Evolutionary conservation across 2,113 vertebrate genomes (phyloP).

Genomic region (Ellobius talpinus): DNA sequence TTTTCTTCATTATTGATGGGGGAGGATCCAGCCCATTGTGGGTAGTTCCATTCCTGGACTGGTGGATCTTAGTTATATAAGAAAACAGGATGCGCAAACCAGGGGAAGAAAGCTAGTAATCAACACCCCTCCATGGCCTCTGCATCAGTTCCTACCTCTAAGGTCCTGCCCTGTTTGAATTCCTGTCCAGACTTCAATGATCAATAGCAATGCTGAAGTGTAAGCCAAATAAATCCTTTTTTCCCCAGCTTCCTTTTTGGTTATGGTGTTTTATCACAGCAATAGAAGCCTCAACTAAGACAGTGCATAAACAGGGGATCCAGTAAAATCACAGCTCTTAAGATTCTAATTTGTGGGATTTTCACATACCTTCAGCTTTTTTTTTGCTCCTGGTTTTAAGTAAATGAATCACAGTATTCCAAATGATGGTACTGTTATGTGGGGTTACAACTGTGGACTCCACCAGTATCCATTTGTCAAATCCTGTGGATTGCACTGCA

Average conservation of each 20-base stretch:
- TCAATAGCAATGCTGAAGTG: not conserved
- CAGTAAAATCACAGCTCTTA: not conserved
- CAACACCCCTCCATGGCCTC: not conserved
- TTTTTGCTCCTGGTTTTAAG: not conserved
- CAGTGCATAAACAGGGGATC: not conserved
- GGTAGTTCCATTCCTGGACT: not conserved
- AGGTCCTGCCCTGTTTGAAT: not conserved
- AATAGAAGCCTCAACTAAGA: not conserved
- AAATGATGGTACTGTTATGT: rapidly evolving
- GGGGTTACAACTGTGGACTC: rapidly evolving
- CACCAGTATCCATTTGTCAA: rapidly evolving
- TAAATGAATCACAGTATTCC: not conserved
- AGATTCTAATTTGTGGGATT: rapidly evolving
- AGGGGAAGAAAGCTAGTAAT: not conserved
- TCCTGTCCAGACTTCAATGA: not conserved
- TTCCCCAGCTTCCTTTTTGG: not conserved
- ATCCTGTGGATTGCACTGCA: rapidly evolving
- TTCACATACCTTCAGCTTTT: rapidly evolving
- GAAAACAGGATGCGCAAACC: not conserved
- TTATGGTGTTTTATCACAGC: not conserved
- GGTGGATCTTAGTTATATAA: not conserved
- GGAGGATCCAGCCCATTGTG: not conserved
- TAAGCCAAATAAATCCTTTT: not conserved
- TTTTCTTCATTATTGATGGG: not conserved
- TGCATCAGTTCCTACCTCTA: not conserved